Conservation (phyloP, 2,113 vertebrate genomes). For the Cyanoderma ruficeps region DNA sequence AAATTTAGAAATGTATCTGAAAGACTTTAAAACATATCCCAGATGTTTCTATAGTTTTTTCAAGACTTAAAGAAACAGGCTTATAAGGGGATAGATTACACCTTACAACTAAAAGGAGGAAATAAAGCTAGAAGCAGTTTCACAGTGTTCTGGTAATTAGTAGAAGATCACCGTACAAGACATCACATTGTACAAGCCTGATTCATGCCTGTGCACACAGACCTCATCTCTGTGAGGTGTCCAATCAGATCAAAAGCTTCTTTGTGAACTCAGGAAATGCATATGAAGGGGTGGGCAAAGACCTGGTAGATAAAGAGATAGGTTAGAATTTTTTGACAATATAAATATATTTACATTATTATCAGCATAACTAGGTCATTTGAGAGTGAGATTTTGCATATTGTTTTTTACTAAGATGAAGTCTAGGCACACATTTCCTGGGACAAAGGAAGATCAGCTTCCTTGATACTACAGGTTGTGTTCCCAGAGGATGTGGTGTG, state of each 20-base stretch:
- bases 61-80: conserved; percentile 5
- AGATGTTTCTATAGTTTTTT: conserved; percentile 2
- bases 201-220: neutral
- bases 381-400: neutral
- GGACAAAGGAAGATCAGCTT: neutral
- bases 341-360: neutral
- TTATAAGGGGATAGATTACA: conserved; percentile 30
- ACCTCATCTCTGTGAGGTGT: neutral
- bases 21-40: conserved; percentile 32
- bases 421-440: neutral
- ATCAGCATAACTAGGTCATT: neutral
- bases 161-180: neutral
- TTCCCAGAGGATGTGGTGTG: neutral
- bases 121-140: conserved; percentile 4
- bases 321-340: neutral
- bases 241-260: neutral
- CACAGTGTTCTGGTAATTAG: neutral
- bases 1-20: conserved; percentile 23
- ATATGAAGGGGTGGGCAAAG: neutral
- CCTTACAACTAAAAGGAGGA: conserved; percentile 26
- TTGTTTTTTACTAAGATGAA: neutral
- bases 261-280: neutral
- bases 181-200: neutral
- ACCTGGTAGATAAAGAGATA: neutral
- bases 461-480: neutral